Evolutionary conservation across 1,140 invertebrate species (phyloP).

Genomic region (Drosophila lacteicornis): DNA sequence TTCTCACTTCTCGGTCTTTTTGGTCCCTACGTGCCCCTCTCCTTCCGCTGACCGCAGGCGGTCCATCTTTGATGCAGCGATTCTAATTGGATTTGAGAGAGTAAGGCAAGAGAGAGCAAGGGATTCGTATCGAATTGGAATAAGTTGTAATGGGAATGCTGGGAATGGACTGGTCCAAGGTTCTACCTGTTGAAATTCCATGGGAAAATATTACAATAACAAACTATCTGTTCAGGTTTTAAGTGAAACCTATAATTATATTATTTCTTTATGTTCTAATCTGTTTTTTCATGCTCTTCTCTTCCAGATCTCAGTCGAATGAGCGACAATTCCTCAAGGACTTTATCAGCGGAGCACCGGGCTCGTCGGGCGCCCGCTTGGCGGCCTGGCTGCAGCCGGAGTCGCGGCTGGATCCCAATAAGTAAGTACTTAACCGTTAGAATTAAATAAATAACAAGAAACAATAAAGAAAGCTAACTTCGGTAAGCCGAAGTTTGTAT

Average conservation of each 20-base stretch:
- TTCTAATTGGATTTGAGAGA: slow-evolving; percentile 27
- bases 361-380: slow-evolving; percentile 95
- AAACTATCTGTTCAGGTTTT: not conserved
- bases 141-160: not conserved
- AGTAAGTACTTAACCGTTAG: slow-evolving; percentile 74
- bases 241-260: too few relatives aligned
- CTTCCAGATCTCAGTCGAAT: slow-evolving; percentile 91
- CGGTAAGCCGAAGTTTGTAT: too few relatives aligned
- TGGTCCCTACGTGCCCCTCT: slow-evolving; percentile 26
- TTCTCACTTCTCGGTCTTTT: not conserved
- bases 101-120: not conserved
- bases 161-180: not conserved
- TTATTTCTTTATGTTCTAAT: not conserved
- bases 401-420: slow-evolving; percentile 93
- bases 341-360: slow-evolving; percentile 93
- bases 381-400: slow-evolving; percentile 98
- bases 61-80: slow-evolving; percentile 41
- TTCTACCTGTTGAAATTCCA: slow-evolving; percentile 21
- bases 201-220: slow-evolving; percentile 1
- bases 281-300: not conserved
- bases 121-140: not conserved
- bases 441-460: not conserved
- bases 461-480: not conserved
- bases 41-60: slow-evolving; percentile 21
- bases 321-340: slow-evolving; percentile 97